These are phyloP conservation scores for Hymenochirus boettgeri DNA, from an alignment of 2,113 vertebrate species.

Conservation along the genomic window DNA sequence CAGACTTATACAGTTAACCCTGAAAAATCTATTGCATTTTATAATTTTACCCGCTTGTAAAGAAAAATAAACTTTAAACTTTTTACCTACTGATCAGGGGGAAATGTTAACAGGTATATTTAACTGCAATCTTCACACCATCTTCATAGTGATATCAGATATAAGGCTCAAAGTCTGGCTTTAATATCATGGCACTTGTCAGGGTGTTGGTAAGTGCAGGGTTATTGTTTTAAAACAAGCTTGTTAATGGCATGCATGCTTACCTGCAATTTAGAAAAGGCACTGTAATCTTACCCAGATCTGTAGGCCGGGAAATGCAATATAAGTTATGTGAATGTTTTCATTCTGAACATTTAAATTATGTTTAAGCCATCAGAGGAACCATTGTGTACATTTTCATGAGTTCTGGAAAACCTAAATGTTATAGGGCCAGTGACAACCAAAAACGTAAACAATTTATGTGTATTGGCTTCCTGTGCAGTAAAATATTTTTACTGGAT, in stretches of 20 bases:
- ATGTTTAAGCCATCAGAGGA: neutral
- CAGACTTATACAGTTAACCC: no score
- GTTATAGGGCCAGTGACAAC: no score
- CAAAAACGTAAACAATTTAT: no score
- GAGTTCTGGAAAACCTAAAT: no score
- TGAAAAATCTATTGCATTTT: no score
- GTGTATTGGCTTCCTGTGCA: no score
- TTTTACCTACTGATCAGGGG: neutral
- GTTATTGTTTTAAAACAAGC: neutral
- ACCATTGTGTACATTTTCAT: neutral
- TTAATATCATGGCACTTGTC: neutral
- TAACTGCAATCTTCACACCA: no score
- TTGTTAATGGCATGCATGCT: neutral
- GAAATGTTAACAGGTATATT: neutral
- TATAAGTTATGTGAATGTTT: neutral
- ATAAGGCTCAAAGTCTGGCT: no score
- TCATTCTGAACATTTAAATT: neutral
- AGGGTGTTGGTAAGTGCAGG: neutral
- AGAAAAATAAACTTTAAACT: neutral
- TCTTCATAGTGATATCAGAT: no score
- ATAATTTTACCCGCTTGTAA: no score
- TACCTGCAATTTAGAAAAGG: constrained; percentile 23
- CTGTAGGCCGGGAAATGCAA: constrained; percentile 4
- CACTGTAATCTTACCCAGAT: constrained; percentile 1
- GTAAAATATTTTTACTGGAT: no score